phyloP scores from a whole-genome alignment of 2,797 vertebrate genomes.

The Craterocephalus amniculus region DNA sequence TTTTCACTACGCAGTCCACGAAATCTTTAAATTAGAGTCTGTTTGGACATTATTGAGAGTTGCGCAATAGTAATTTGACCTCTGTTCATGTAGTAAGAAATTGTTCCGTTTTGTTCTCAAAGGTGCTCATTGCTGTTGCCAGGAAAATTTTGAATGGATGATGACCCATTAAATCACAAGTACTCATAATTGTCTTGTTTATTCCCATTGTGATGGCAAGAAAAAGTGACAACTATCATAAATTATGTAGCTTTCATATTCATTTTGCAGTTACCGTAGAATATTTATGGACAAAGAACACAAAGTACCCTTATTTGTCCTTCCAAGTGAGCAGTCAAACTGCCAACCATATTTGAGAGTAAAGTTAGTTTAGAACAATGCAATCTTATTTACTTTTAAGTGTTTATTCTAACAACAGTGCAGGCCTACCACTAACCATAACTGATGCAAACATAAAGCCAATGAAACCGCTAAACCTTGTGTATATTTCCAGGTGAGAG shows the following conservation, averaged over 20 bases:
- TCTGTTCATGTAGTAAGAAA: neutral
- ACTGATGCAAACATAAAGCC: neutral
- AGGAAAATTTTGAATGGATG: constrained; percentile 26
- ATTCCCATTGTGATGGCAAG: constrained; percentile 32
- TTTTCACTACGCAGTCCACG: neutral
- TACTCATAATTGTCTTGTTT: constrained; percentile 13
- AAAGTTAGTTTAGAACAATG: neutral
- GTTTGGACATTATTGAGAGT: neutral
- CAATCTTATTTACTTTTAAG: neutral
- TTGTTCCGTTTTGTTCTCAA: neutral
- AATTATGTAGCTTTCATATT: constrained; percentile 6
- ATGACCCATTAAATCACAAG: constrained; percentile 5
- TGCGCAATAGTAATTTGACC: neutral
- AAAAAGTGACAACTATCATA: constrained; percentile 25
- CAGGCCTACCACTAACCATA: neutral
- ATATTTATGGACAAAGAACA: constrained; percentile 37
- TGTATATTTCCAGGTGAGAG: neutral
- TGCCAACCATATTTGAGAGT: constrained; percentile 6
- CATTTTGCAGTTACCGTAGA: constrained; percentile 30
- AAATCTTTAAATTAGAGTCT: neutral
- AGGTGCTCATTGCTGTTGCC: constrained; percentile 16
- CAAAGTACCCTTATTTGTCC: constrained; percentile 16
- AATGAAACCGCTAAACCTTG: neutral
- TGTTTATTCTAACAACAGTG: neutral
- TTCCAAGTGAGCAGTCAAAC: constrained; percentile 4